These are phyloP conservation scores for Hydrotaea cyrtoneurina DNA, from an alignment of 2,888 invertebrate genomes.

Conservation along the genomic window DNA sequence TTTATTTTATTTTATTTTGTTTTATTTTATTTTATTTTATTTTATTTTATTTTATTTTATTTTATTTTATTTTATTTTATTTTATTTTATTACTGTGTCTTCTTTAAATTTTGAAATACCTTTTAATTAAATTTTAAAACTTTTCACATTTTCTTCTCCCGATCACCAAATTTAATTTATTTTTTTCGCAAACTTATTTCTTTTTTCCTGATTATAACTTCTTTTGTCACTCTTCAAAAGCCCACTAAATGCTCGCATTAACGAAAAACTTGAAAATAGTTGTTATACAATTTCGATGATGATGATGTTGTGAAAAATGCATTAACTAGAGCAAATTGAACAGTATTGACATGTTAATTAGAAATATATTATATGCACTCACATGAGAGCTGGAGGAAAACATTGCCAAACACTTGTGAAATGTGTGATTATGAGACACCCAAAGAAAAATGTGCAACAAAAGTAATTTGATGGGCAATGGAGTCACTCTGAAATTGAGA, in stretches of 20 bases:
- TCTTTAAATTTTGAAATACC: neutral
- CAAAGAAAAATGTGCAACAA: neutral
- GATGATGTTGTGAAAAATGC: neutral
- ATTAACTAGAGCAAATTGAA: conserved; percentile 20
- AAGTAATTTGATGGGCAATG: too few relatives aligned
- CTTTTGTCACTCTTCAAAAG: conserved; percentile 9
- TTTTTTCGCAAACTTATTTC: too few relatives aligned
- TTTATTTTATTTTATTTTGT: too few relatives aligned
- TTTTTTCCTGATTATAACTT: neutral
- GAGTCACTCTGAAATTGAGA: too few relatives aligned
- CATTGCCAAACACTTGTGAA: neutral
- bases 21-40: too few relatives aligned
- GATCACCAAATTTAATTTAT: neutral
- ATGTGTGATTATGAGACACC: neutral
- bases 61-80: neutral
- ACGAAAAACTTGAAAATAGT: conserved; percentile 36
- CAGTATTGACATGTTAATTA: conserved; percentile 58
- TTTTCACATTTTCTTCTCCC: too few relatives aligned
- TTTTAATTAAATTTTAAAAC: too few relatives aligned
- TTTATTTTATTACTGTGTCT: neutral
- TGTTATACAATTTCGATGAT: conserved; percentile 12
- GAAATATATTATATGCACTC: conserved; percentile 28
- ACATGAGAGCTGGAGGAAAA: neutral
- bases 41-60: too few relatives aligned
- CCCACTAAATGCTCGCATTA: conserved; percentile 55